Conservation (phyloP, 2,888 invertebrate species). For the Drosophila kuntzei region DNA sequence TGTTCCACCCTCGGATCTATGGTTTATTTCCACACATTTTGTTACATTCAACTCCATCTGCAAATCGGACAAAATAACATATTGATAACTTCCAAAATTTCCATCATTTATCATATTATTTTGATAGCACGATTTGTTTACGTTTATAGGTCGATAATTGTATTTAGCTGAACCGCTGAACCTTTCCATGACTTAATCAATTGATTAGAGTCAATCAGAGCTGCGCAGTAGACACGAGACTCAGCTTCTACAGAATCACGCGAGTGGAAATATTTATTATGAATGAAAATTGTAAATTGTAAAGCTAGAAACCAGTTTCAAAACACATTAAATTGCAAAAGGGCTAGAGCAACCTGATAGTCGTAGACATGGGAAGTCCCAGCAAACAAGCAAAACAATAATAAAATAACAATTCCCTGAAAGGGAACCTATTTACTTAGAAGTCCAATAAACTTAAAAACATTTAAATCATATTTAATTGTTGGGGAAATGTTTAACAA, state of each 20-base stretch:
- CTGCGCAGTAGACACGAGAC: constrained; percentile 55
- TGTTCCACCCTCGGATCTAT: constrained; percentile 3
- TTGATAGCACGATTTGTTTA: constrained; percentile 40
- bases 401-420: constrained; percentile 1
- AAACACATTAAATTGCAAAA: constrained; percentile 15
- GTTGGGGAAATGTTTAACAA: constrained; percentile 1
- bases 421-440: constrained; percentile 4
- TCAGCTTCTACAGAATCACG: constrained; percentile 16
- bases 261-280: constrained; percentile 31
- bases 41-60: constrained; percentile 9
- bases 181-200: constrained; percentile 36
- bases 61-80: constrained; percentile 13
- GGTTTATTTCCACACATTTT: constrained; percentile 4
- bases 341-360: constrained; percentile 3
- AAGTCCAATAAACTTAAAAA: background rate
- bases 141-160: constrained; percentile 32
- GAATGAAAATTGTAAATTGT: constrained; percentile 40
- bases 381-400: constrained; percentile 17
- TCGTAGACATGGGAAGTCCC: constrained; percentile 23
- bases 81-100: constrained; percentile 49
- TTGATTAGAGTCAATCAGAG: constrained; percentile 44
- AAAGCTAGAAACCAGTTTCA: constrained; percentile 31
- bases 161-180: constrained; percentile 37
- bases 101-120: constrained; percentile 38
- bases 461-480: constrained; percentile 11